A percentile compares a stretch with the other conserved stretches of the same genome.
phyloP scores from a whole-genome alignment of 2,888 invertebrate species.

The Helleia helle region DNA sequence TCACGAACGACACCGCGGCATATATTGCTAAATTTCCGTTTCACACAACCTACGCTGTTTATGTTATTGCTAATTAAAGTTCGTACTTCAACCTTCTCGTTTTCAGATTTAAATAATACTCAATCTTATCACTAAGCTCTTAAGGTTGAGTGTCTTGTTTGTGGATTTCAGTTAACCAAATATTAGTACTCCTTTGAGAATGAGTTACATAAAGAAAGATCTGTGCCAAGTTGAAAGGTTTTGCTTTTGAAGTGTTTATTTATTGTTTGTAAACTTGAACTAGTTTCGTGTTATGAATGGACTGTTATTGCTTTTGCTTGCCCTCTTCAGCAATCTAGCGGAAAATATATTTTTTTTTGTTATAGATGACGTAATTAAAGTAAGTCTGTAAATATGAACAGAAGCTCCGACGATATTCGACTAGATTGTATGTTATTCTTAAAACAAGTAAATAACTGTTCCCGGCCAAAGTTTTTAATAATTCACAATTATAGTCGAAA shows the following conservation, averaged over 20 bases:
- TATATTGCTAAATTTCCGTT: constrained; percentile 1
- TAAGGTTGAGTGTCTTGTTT: constrained; percentile 22
- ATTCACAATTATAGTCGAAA: too few species aligned
- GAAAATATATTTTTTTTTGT: too few species aligned
- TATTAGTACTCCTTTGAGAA: constrained; percentile 27
- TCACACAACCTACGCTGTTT: constrained; percentile 24
- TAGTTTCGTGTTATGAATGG: constrained; percentile 48
- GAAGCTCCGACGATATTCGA: too few species aligned
- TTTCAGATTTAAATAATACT: constrained; percentile 14
- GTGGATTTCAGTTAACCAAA: constrained; percentile 4
- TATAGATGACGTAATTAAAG: too few species aligned
- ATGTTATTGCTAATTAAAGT: constrained; percentile 38
- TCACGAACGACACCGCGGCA: not conserved
- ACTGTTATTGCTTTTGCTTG: constrained; percentile 27
- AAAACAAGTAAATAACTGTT: too few species aligned
- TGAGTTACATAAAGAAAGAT: constrained; percentile 37
- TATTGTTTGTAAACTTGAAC: constrained; percentile 61
- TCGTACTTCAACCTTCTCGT: constrained; percentile 35
- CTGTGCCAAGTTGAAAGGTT: constrained; percentile 31
- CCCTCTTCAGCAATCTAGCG: too few species aligned
- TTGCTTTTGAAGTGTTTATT: constrained; percentile 35
- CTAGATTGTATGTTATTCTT: too few species aligned
- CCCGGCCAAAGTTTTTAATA: too few species aligned
- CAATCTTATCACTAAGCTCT: constrained; percentile 11
- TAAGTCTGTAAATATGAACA: too few species aligned